These are phyloP conservation scores for Frankliniella fusca DNA, from an alignment of 2,888 invertebrate species.

Conservation along the genomic window DNA sequence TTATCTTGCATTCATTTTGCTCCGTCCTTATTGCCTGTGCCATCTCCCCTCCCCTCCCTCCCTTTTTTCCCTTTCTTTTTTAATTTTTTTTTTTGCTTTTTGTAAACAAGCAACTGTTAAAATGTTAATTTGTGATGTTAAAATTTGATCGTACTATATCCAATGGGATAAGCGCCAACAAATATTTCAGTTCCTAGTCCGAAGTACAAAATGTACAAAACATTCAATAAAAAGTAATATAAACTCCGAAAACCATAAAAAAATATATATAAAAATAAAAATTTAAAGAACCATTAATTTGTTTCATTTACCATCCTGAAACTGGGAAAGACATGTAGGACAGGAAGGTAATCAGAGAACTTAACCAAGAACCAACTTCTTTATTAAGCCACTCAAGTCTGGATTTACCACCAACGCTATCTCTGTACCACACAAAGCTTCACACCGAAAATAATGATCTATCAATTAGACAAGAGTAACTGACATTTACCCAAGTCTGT, in stretches of 20 bases:
- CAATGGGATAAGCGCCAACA: not conserved
- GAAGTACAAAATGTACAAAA: slow-evolving; percentile 11
- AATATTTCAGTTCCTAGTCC: slow-evolving; percentile 20
- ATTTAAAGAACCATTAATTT: not conserved
- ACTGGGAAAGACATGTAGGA: not conserved
- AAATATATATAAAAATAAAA: slow-evolving; percentile 19
- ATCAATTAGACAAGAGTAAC: slow-evolving; percentile 3
- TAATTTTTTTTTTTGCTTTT: not conserved
- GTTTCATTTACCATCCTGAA: no score
- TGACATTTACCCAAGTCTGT: not conserved
- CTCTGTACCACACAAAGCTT: not conserved
- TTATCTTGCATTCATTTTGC: not conserved
- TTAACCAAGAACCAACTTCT: slow-evolving; percentile 20
- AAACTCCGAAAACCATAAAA: not conserved
- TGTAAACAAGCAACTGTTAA: not conserved
- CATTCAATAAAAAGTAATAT: not conserved
- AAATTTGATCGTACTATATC: not conserved
- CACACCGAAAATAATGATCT: slow-evolving; percentile 6
- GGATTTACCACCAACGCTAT: no score
- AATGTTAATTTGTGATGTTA: not conserved
- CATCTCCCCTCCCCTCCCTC: not conserved
- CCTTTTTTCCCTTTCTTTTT: not conserved
- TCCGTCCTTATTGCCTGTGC: not conserved
- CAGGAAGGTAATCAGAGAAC: not conserved
- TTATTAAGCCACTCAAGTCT: not conserved